Percentiles rank a stretch among this genome's conserved stretches.
These are phyloP conservation scores for Gasterosteus nipponicus DNA, from an alignment of 2,113 vertebrate species.

Conservation along the genomic window DNA sequence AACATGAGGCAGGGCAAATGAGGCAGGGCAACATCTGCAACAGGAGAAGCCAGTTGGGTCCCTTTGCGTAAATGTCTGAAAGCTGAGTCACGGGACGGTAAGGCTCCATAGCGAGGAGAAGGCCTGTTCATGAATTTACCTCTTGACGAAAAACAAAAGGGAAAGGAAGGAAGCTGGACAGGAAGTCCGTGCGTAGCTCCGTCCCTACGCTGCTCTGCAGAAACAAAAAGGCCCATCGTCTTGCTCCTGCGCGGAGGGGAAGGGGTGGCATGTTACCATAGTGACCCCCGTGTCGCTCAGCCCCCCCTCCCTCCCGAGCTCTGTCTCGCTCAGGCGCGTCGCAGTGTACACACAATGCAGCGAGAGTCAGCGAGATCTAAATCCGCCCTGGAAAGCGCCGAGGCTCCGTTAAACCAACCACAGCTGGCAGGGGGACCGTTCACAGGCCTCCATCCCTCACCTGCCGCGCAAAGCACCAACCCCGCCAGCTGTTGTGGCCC, in stretches of 20 bases:
- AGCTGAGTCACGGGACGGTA: conserved; percentile 52
- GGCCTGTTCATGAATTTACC: conserved; percentile 75
- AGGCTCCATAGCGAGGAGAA: conserved; percentile 13
- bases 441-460: conserved; percentile 23
- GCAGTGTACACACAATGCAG: conserved; percentile 61
- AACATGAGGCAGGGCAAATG: too few species aligned
- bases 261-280: conserved; percentile 28
- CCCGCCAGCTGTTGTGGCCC: not conserved
- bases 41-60: conserved; percentile 54
- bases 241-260: conserved; percentile 27
- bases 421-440: conserved; percentile 58
- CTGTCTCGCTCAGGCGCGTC: conserved; percentile 56
- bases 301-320: not conserved
- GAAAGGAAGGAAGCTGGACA: conserved; percentile 55
- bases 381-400: conserved; percentile 68
- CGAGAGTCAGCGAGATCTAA: conserved; percentile 75
- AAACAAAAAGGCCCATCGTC: conserved; percentile 58
- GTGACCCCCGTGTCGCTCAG: conserved; percentile 48
- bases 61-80: conserved; percentile 59
- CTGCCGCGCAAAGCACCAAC: conserved; percentile 39
- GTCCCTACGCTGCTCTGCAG: conserved; percentile 25
- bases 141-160: conserved; percentile 63
- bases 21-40: conserved; percentile 46
- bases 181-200: conserved; percentile 48
- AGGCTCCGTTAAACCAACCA: conserved; percentile 74